Conservation (phyloP, 2,797 vertebrate species). For the Thamnophis elegans region DNA sequence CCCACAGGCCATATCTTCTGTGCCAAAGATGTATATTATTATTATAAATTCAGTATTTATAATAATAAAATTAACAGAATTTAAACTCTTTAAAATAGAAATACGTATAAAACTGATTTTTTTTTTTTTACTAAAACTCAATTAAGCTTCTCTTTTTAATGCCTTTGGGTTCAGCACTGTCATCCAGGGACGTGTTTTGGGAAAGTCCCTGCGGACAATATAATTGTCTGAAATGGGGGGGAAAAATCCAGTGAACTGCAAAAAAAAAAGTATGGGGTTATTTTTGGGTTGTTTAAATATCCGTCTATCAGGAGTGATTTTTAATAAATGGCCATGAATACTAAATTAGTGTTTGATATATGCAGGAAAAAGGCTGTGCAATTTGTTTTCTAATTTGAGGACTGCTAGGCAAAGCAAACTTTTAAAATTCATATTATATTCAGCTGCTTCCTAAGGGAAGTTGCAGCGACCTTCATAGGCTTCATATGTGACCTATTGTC, state of each 20-base stretch:
- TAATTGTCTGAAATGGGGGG: background rate
- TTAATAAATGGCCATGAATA: background rate
- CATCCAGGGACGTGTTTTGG: background rate
- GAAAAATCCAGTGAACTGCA: background rate
- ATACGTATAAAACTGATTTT: background rate
- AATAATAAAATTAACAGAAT: background rate
- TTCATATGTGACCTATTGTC: background rate
- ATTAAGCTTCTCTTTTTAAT: background rate
- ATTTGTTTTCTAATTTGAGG: background rate
- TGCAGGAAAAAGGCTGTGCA: background rate
- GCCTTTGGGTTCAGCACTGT: background rate
- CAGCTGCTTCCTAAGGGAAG: background rate
- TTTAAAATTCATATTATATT: background rate
- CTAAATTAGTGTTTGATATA: background rate
- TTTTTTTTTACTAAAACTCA: background rate
- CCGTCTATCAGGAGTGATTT: background rate
- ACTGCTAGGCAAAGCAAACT: background rate
- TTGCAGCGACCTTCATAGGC: background rate
- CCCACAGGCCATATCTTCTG: background rate
- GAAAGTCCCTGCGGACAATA: background rate
- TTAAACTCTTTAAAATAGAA: background rate
- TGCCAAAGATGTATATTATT: background rate
- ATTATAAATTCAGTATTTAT: background rate
- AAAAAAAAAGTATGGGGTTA: background rate
- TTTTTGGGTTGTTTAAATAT: background rate